A percentile compares a stretch with the other conserved stretches of the same genome.
These are phyloP conservation scores for Tetragonula carbonaria DNA, from an alignment of 2,888 invertebrate genomes.

Conservation along the genomic window DNA sequence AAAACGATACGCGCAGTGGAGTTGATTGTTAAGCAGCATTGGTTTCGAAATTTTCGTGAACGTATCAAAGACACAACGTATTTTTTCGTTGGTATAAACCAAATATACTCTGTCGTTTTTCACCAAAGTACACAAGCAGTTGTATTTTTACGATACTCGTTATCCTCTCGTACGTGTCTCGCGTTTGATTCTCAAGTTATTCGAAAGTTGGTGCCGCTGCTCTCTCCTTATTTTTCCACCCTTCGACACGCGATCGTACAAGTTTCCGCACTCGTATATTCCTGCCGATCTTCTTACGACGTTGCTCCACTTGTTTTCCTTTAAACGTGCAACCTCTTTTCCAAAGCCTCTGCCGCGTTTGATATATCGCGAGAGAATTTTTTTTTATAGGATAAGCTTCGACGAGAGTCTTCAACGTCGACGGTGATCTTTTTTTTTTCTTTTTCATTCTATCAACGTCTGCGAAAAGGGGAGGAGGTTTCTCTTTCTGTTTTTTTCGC, in stretches of 20 bases:
- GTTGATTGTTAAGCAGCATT: background rate
- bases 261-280: slow-evolving; percentile 37
- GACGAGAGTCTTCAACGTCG: slow-evolving; percentile 2
- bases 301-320: slow-evolving; percentile 40
- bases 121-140: too few relatives aligned
- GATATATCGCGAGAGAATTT: background rate
- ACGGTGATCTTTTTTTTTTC: background rate
- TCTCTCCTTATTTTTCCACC: slow-evolving; percentile 31
- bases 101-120: too few relatives aligned
- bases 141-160: slow-evolving; percentile 10
- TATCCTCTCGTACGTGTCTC: background rate
- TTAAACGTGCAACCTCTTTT: slow-evolving; percentile 26
- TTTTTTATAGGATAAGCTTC: background rate
- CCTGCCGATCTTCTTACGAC: slow-evolving; percentile 31
- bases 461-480: background rate
- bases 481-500: background rate
- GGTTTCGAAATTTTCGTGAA: slow-evolving; percentile 5
- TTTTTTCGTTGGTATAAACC: too few relatives aligned
- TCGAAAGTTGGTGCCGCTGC: slow-evolving; percentile 9
- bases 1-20: background rate
- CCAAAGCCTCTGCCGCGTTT: slow-evolving; percentile 8
- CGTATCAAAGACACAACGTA: too few relatives aligned
- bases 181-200: slow-evolving; percentile 31
- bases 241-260: slow-evolving; percentile 15
- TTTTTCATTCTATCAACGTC: background rate